Evolutionary conservation across 1,140 invertebrate genomes (phyloP), one percentile per base, ranked within the genome.

Genomic region (Panulirus ornatus): DNA sequence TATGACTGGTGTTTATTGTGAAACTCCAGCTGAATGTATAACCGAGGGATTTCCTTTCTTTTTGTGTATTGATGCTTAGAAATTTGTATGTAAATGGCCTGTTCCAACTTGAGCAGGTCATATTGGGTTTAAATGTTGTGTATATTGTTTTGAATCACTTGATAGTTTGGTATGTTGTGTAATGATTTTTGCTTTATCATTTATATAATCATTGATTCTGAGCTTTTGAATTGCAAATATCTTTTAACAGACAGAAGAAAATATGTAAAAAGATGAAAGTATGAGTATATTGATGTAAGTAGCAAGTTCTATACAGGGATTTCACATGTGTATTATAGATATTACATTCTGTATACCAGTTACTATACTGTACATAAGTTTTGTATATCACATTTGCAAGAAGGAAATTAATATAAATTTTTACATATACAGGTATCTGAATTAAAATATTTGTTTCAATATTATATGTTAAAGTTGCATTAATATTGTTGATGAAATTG

Each of bases 301-400:
- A 8, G 5, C 8, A 11, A 6, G 22, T 27, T n/a, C 19, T 66
- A 9, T 66, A 66, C 58, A 30, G 27, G 58, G n/a, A 30, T 30
- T 66, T 66, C 6, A 66, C n/a, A 30, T 30, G 11, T 30, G 30
- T 66, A 27, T 66, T 66, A 66, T 16, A 30, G 11, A 14, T 58
- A 58, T 22, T 58, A 22, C 11, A 66, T 66, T 66, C 27, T 66
- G 1, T 66, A 30, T 30, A 66, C 27, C 30, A 22, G 5, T 30
- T 66, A 66, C 27, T 66, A 30, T 66, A 30, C n/a, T 66, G 58
- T 66, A 66, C 44, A 66, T 66, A 30, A 66, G 58, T 66, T 58
- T 66, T 66, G 27, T 66, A 66, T n/a, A 66, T 66, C 11, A 66
- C 27, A 66, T 66, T 66, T 66, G 30, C 30, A 66, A 47, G 58